phyloP scores from a whole-genome alignment of 1,140 invertebrate species.

The Drosophila micromelanica region DNA sequence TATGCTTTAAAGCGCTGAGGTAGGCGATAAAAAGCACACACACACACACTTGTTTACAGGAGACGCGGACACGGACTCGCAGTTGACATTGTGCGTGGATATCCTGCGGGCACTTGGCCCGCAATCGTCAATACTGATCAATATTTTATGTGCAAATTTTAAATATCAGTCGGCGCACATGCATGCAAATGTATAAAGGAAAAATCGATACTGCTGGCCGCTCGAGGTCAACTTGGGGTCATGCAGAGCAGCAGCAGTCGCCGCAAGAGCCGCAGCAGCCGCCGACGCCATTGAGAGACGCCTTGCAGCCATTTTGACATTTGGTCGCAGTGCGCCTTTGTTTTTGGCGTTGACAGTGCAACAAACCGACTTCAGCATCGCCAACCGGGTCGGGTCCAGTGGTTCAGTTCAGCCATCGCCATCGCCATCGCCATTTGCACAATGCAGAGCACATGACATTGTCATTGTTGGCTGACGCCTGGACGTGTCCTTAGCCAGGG shows the following conservation, averaged over 20 bases:
- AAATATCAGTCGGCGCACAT: conserved; percentile 51
- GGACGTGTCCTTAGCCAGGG: conserved; percentile 17
- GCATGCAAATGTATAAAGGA: conserved; percentile 51
- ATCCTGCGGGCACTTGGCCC: conserved; percentile 47
- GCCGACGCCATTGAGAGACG: conserved; percentile 15
- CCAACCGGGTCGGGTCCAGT: background rate
- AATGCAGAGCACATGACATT: conserved; percentile 74
- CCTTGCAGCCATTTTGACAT: conserved; percentile 69
- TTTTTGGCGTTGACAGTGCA: conserved; percentile 62
- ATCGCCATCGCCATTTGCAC: no score
- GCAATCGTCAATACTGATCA: conserved; percentile 69
- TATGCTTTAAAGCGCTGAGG: conserved; percentile 54
- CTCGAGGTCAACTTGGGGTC: conserved; percentile 62
- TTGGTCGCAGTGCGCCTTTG: conserved; percentile 70
- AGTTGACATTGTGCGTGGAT: conserved; percentile 46
- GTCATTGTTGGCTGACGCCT: conserved; percentile 45
- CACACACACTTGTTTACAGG: background rate
- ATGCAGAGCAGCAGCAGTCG: conserved; percentile 41
- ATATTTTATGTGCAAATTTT: conserved; percentile 73
- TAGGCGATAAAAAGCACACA: conserved; percentile 38
- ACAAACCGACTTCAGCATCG: conserved; percentile 24
- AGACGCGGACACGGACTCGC: no score
- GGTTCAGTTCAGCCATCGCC: no score
- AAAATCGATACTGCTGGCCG: conserved; percentile 60
- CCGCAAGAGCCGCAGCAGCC: conserved; percentile 10